Evolutionary conservation across 2,113 vertebrate species (phyloP), one percentile per base, ranked within the genome.

Genomic region (Sylvia atricapilla): DNA sequence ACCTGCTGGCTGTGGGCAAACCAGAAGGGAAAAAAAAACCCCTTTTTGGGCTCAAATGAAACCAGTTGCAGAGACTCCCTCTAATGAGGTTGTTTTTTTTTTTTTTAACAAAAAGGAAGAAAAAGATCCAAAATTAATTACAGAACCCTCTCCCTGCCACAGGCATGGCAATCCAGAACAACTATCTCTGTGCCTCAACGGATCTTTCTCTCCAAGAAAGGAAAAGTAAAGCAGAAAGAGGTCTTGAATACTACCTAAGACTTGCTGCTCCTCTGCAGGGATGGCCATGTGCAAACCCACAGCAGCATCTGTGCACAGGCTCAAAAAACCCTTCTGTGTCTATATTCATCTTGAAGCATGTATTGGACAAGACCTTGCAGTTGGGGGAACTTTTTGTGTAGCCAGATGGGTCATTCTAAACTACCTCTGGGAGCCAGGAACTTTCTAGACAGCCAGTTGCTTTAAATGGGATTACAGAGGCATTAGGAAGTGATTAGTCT

Each of bases 401-500:
- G 50, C 19, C 1, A 11, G 58, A 43, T 0, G 1, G 69, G 85
- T 94, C 87, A 82, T 49, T 89, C 67, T 53, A 93, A 87, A 93
- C 87, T 53, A 90, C 67, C 41, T 23, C 46, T n/a, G 75, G 37
- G 75, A 84, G 82, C 18, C 3, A 20, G 84, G 86, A 93, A 93
- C 91, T 95, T 93, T 84, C 89, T 63, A 87, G 94, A 68, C 84
- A 92, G 87, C 39, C 79, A 87, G 96, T 84, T 92, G 88, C 76
- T 96, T 95, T 94, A 96, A 96, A 89, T 84, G 89, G 91, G 95
- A 96, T 97, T 97, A 95, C 0, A 17, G 76, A 0, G 4, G 96
- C 81, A 96, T 96, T 97, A 97, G 90, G 68, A 94, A 84, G 84
- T 3, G 43, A 96, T 97, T 96, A 96, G 94, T 55, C 60, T 44